Evolutionary conservation across 2,888 invertebrate genomes (phyloP), one percentile per base, ranked within the genome.

Genomic region (Leptinotarsa peninsularis): DNA sequence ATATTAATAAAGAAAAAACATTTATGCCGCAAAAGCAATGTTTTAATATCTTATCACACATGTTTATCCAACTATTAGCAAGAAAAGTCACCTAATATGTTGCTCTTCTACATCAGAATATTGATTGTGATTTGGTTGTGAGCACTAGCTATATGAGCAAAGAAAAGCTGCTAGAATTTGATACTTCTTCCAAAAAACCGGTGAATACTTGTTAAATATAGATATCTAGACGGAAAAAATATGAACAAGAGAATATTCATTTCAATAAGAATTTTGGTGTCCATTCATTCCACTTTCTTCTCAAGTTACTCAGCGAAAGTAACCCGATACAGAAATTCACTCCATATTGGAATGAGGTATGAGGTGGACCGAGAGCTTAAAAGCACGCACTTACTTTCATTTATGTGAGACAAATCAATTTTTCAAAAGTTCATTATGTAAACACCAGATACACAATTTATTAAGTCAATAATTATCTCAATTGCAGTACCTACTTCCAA

Each of bases 391-490:
- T 43, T 43, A 63, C 63, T 43, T 63, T 27, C 27, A n/a, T 10
- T n/a, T 4, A n/a, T 63, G 63, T 63, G 33, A 63, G 43, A 63
- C 63, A 43, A 63, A 33, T 33, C n/a, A 63, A n/a, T 63, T 63
- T n/a, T 33, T 43, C 43, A 63, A 33, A 33, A 63, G 63, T 63
- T 63, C 63, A 63, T 63, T 63, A 63, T 63, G 43, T 43, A 43
- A 63, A 63, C 72, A 75, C 75, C 69, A 67, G 75, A 75, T 72
- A 67, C 27, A 66, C 63, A 72, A 75, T 75, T 75, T 75, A 60
- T 60, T 67, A 63, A 72, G 50, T 56, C 66, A 58, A 67, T 67
- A 69, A 76, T 76, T 74, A 76, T 70, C 73, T 76, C 71, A 68
- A 72, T 72, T 63, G 71, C 69, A 50, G 54, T 54, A 76, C 74